Base-by-base conservation (phyloP, 2,797 vertebrate genomes). In the Ptychobarbus kaznakovi region DNA sequence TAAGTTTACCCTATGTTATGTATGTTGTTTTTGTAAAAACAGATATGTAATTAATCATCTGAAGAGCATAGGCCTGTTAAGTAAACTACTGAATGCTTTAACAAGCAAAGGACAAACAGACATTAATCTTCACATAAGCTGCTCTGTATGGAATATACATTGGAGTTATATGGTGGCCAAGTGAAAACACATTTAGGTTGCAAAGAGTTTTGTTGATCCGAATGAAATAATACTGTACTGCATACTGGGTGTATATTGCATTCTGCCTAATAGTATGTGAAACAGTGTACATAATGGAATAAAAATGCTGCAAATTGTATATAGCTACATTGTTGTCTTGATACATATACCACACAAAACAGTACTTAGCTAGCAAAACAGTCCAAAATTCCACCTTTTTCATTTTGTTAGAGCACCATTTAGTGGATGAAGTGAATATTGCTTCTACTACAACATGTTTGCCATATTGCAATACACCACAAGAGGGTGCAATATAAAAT, bases 101-200 rank as follows among this genome's bases (percentile, higher is more conserved):
- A 82, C 6, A 61, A 86, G 87, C 68, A 75, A 89, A 85, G 89
- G 49, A 70, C 76, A 85, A 78, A 86, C n/a, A 35, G 79, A 69
- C 86, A 91, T 92, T 91, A 74, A 89, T 92, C 80, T 88, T 66
- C 68, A 79, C 42, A 63, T 90, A 92, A 86, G 90, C 87, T 89
- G 91, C 88, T 85, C 66, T 58, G 22, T 74, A 81, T 89, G 91
- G 91, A 94, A 93, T 92, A 91, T 92, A 92, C 92, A 92, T 86
- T 78, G 65, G 56, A 53, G 91, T 77, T 91, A 87, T 90, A 90
- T 91, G 91, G 85, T 91, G 91, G 90, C 89, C 86, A 86, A 22
- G 73, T 87, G 72, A 65, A 89, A 81, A 85, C 56, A 20, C 22
- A 77, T 51, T 74, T 8, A 18, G 4, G 53, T 70, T 72, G 86